A percentile compares a stretch with the other conserved stretches of the same genome.
Conservation (phyloP, 2,113 vertebrate species). For the Corvus cornix region DNA sequence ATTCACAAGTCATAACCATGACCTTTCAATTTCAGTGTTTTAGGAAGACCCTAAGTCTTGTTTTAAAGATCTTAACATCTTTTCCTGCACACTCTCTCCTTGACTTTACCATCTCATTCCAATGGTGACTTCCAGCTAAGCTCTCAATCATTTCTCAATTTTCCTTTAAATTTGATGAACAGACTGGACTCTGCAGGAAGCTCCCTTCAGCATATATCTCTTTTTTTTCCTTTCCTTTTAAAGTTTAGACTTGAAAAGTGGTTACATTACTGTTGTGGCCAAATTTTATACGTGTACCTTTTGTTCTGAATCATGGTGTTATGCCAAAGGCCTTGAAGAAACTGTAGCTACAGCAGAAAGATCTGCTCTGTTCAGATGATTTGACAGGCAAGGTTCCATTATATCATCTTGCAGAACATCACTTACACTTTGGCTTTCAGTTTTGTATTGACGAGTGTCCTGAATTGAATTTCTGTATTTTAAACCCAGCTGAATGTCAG, state of each 20-base stretch:
- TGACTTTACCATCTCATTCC: neutral
- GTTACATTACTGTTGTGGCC: neutral
- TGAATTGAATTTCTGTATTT: neutral
- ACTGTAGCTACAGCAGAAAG: neutral
- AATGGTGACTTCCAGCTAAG: neutral
- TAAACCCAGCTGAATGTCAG: neutral
- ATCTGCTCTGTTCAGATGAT: neutral
- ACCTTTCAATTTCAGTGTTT: neutral
- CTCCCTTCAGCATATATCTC: fast-evolving
- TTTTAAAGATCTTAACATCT: neutral
- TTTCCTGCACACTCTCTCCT: neutral
- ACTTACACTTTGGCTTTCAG: neutral
- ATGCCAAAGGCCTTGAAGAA: neutral
- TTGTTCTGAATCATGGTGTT: neutral
- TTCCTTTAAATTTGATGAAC: neutral
- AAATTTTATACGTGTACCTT: neutral
- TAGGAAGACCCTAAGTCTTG: neutral
- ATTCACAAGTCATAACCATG: neutral
- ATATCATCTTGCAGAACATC: neutral
- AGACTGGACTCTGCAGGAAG: neutral
- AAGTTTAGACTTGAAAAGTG: neutral
- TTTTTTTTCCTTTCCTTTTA: neutral
- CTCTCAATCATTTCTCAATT: neutral
- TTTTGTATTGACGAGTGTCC: neutral
- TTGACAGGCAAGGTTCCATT: neutral